Evolutionary conservation across 2,888 invertebrate species (phyloP), one percentile per base, ranked within the genome.

Genomic region (Glyphotaelius pellucidus): DNA sequence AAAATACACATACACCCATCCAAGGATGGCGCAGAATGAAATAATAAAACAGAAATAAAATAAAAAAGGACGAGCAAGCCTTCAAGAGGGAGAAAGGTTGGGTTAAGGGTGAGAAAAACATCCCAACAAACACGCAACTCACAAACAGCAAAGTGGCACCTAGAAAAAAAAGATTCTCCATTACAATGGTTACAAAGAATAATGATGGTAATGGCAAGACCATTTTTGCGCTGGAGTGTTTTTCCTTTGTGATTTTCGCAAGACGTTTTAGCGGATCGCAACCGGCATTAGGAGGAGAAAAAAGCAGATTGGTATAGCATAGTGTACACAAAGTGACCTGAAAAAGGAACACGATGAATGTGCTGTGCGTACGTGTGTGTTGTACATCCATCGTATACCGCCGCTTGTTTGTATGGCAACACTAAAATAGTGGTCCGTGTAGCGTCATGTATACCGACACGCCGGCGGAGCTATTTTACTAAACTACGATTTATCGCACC

Each of bases 1-100:
- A 67, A 67, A 67, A 92, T 92, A 90, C 90, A 92, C 88, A 90
- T 31, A 93, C 89, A 90, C 81, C 80, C 80, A 91, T 86, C 89
- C 91, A 80, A 91, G 80, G 84, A 86, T 86, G 81, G 86, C 92
- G 88, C 85, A 92, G 91, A 90, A 84, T 91, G 81, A 93, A 93
- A 93, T 93, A 93, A 93, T 93, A 93, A 93, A 93, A 93, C 93
- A 92, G 90, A 90, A 93, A 92, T 93, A 92, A 92, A 93, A 92
- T 92, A 93, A 93, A 93, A 92, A 92, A 93, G 92, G 86, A 91
- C 32, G 89, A 80, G 80, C 92, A 93, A 92, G 88, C 47, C 86
- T 86, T 86, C 86, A 86, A 86, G 90, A 87, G 67, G 88, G 90
- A 80, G 92, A 84, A 90, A 89, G 19, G 67, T 89, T 67, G 80